Percentiles rank a stretch among this genome's conserved stretches.
Evolutionary conservation across 2,797 vertebrate species (phyloP).

Genomic region (Girardinus metallicus): DNA sequence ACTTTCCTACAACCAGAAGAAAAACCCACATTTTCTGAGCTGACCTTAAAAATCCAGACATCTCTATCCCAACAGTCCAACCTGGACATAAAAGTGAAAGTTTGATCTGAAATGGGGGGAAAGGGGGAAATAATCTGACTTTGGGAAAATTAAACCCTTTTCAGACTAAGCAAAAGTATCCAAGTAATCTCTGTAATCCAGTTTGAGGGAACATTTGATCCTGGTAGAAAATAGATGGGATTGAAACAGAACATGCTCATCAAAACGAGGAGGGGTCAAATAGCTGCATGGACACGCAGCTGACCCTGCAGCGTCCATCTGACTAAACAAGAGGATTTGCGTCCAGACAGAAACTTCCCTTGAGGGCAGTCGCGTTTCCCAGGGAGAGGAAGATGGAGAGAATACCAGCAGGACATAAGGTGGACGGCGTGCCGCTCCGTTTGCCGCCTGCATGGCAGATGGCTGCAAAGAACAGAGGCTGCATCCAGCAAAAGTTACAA

Average conservation of each 20-base stretch:
- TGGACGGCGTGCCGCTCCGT: constrained; percentile 26
- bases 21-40: neutral
- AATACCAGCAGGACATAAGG: constrained; percentile 35
- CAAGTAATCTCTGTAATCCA: constrained; percentile 57
- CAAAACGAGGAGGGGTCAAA: constrained; percentile 52
- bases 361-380: constrained; percentile 44
- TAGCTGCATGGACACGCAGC: constrained; percentile 40
- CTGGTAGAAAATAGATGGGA: neutral
- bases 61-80: neutral
- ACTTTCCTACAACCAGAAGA: neutral
- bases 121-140: neutral
- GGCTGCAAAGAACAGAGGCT: constrained; percentile 5
- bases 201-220: constrained; percentile 48
- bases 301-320: constrained; percentile 69
- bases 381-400: constrained; percentile 33
- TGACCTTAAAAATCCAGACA: neutral
- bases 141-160: constrained; percentile 36
- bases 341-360: constrained; percentile 50
- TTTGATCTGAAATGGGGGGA: neutral
- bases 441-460: constrained; percentile 20
- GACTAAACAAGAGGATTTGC: constrained; percentile 74
- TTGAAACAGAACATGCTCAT: constrained; percentile 20
- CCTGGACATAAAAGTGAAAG: neutral
- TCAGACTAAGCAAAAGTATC: constrained; percentile 31
- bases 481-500: neutral